Conservation (phyloP, 2,113 vertebrate genomes). For the Callaeas wilsoni region DNA sequence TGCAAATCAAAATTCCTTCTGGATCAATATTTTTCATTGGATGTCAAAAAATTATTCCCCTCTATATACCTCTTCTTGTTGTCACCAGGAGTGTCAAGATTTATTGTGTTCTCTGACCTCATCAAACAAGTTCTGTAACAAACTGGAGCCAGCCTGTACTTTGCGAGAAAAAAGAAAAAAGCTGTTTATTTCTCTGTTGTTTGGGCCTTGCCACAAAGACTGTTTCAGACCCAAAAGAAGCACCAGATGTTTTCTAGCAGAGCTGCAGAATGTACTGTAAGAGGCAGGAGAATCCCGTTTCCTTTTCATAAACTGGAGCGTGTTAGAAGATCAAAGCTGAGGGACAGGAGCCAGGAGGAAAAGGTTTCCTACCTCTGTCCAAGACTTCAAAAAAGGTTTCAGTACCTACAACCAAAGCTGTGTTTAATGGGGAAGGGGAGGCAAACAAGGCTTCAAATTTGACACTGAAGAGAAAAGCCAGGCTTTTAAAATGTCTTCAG, state of each 20-base stretch:
- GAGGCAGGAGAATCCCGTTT: neutral
- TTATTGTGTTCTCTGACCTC: neutral
- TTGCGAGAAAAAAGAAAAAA: neutral
- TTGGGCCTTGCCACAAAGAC: neutral
- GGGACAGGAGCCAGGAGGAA: neutral
- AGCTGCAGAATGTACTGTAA: neutral
- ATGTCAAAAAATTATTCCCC: neutral
- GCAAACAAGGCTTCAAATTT: neutral
- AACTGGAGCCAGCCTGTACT: neutral
- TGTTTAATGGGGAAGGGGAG: neutral
- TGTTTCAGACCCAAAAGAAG: neutral
- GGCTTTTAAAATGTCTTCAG: neutral
- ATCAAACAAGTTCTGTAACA: neutral
- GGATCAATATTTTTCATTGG: neutral
- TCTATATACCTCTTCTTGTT: neutral
- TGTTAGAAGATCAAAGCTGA: neutral
- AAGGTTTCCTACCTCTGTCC: neutral
- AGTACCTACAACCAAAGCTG: neutral
- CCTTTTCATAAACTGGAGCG: neutral
- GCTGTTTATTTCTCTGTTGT: neutral
- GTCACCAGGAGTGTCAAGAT: neutral
- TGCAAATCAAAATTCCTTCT: neutral
- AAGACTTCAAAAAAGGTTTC: neutral
- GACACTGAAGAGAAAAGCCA: neutral
- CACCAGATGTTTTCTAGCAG: slow-evolving; percentile 22